These are phyloP conservation scores for Drosophila parabipectinata DNA, from an alignment of 1,140 invertebrate species.

Conservation along the genomic window DNA sequence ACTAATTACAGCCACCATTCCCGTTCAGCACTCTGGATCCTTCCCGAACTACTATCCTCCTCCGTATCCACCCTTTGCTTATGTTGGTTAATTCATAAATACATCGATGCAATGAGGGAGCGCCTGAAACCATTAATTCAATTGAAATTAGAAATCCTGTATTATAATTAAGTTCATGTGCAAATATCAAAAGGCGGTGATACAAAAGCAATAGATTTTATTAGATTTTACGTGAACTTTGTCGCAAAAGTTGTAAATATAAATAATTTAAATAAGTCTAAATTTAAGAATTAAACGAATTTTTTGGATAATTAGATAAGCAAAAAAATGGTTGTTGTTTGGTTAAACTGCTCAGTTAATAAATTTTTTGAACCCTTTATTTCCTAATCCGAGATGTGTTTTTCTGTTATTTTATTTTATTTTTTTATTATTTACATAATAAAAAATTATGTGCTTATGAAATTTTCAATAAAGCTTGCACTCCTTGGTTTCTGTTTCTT, in stretches of 20 bases:
- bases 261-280: conserved; percentile 37
- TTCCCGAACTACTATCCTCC: conserved; percentile 88
- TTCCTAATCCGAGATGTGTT: background rate
- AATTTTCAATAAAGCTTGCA: background rate
- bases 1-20: conserved; percentile 91
- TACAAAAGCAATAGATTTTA: conserved; percentile 48
- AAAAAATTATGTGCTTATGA: too few relatives aligned
- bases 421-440: too few relatives aligned
- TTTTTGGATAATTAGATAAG: conserved; percentile 32
- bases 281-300: conserved; percentile 27
- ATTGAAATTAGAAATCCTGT: conserved; percentile 35
- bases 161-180: conserved; percentile 48
- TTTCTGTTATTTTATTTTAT: background rate
- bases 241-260: conserved; percentile 46
- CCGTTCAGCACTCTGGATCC: conserved; percentile 90
- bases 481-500: background rate
- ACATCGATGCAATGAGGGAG: conserved; percentile 17
- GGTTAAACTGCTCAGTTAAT: conserved; percentile 38
- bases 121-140: conserved; percentile 21
- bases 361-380: conserved; percentile 21
- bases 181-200: conserved; percentile 47
- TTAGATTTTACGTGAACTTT: conserved; percentile 34
- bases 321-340: conserved; percentile 32
- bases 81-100: conserved; percentile 87
- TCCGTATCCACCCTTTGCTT: conserved; percentile 87